Evolutionary conservation across 2,888 invertebrate genomes (phyloP), one percentile per base, ranked within the genome.

Genomic region (Zhuqinia jingwanae): DNA sequence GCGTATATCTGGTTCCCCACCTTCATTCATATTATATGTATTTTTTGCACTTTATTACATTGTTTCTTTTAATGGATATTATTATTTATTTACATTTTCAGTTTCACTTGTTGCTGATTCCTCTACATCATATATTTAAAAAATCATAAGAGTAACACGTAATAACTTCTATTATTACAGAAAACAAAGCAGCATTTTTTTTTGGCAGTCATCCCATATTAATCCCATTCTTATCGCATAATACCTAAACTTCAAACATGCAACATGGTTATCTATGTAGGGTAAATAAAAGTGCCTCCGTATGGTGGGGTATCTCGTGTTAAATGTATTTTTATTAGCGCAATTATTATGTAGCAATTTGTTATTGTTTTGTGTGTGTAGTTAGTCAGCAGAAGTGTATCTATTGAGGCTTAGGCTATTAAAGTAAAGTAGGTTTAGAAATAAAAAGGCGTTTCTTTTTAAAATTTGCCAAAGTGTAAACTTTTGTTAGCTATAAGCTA

Each of bases 1-100:
- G 81, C 53, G 81, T 53, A 81, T n/a, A n/a, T 82, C 75, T 63
- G 22, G 82, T 75, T 60, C 60, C 47, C 68, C 81, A 81, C 70
- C 70, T 45, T 76, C 53, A 76, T 76, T 73, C 25, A 73, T 73
- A 22, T 30, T 53, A 53, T 53, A 17, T 75, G 50, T 45, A 70
- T 75, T 30, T 56, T 76, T 76, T n/a, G n/a, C n/a, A 30, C 36
- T 56, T 30, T 53, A 17, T 17, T 76, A 20, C 36, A 6, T 36
- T 36, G 36, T 36, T 36, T 36, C 36, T 36, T 36, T 36, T 36
- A 36, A 36, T 36, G 8, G 5, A 8, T 36, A n/a, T n/a, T n/a
- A n/a, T n/a, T n/a, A 36, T 36, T 45, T 53, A 76, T 73, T 73
- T 73, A 60, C 56, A 47, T 20, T 75, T 73, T 82, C 82, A 75